Evolutionary conservation across 2,113 vertebrate genomes (phyloP), one percentile per base, ranked within the genome.

Genomic region (Dromiciops gliroides): DNA sequence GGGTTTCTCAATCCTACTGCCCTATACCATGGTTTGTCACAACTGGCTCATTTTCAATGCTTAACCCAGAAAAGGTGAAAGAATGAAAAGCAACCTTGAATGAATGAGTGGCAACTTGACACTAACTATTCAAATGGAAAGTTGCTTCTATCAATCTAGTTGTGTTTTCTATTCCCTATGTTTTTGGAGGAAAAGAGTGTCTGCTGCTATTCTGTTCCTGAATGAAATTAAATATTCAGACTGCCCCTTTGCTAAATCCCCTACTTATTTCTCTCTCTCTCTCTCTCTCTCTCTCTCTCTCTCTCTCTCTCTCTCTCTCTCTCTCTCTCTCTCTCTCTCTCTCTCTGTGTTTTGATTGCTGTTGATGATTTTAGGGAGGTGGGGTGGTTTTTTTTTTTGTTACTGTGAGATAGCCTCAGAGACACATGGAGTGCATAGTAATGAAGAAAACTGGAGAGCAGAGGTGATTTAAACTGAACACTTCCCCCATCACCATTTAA

Each of bases 21-120:
- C 53, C 12, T 93, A n/a, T 0, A 28, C 53, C 0, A 89, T 67
- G 92, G 51, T 89, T 50, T 67, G 31, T 37, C 89, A 91, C 50
- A 92, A 22, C 0, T 52, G 48, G 94, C 91, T 50, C 91, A 51
- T 44, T 91, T 93, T 93, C 25, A 22, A 88, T 89, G 9, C 14
- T 28, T 10, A 95, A 93, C 22, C 90, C 75, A 48, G 94, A 93
- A 93, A 92, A 24, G 56, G 51, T 48, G 50, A 8, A 92, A 50
- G 31, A 93, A 48, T 8, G 28, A 95, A 93, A 92, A 48, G 47
- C 0, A 9, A 89, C 19, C 94, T 44, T 48, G 5, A 88, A 52
- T 89, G 50, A 1, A 88, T 75, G 31, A 48, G 2, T 89, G 93
- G 67, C 53, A 75, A 0, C 37, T 93, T 0, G 3, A 83, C 1